These are phyloP conservation scores for Leptestheria dahalacensis DNA, from an alignment of 1,140 invertebrate genomes.

Conservation along the genomic window DNA sequence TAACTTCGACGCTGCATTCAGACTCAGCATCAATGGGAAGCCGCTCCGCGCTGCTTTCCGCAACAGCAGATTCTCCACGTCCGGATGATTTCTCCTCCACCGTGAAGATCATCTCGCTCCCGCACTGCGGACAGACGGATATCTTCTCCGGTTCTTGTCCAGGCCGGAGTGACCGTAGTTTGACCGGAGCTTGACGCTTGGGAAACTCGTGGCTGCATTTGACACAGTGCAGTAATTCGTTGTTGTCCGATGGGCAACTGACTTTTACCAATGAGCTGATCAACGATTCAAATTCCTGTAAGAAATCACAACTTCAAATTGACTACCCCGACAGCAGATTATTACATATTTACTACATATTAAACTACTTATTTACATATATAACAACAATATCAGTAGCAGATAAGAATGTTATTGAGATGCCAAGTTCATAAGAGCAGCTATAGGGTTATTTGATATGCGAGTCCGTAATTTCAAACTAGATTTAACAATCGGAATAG, in stretches of 20 bases:
- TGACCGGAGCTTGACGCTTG: neutral
- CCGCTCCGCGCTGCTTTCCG: neutral
- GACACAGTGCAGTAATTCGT: neutral
- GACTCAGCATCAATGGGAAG: neutral
- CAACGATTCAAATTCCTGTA: neutral
- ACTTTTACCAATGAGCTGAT: neutral
- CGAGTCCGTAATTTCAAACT: too few relatives aligned
- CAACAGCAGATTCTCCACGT: neutral
- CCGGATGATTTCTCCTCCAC: neutral
- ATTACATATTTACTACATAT: too few relatives aligned
- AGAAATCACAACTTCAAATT: too few relatives aligned
- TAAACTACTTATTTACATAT: too few relatives aligned
- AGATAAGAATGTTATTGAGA: too few relatives aligned
- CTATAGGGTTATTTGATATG: too few relatives aligned
- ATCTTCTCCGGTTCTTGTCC: neutral
- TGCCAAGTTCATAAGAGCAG: too few relatives aligned
- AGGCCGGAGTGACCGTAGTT: neutral
- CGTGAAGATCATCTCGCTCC: neutral
- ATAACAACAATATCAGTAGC: too few relatives aligned
- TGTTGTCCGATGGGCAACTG: neutral
- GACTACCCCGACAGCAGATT: too few relatives aligned
- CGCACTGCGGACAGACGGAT: neutral
- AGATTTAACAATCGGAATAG: too few relatives aligned
- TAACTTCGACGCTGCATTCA: neutral
- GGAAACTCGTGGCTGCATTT: neutral